phyloP scores from a whole-genome alignment of 1,140 invertebrate species.

The Drosophila sproati region DNA sequence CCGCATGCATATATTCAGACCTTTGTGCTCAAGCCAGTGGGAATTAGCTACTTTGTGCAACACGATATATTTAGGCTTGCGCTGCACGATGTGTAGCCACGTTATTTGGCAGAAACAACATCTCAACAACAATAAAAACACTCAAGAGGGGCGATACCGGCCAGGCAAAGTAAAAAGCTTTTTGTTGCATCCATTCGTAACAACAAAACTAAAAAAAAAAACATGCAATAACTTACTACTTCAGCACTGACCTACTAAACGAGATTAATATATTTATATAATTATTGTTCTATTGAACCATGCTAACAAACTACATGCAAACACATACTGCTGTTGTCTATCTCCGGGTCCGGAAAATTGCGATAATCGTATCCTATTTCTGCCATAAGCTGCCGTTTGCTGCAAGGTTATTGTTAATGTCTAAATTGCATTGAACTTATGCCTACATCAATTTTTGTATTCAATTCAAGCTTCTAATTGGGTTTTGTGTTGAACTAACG shows the following conservation, averaged over 20 bases:
- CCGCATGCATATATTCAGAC: conserved; percentile 96
- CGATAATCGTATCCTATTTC: background rate
- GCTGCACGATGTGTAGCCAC: conserved; percentile 89
- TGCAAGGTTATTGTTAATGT: conserved; percentile 23
- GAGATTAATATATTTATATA: conserved; percentile 24
- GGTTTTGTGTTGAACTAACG: conserved; percentile 27
- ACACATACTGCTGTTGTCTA: conserved; percentile 1
- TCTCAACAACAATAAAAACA: conserved; percentile 1
- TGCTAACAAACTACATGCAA: conserved; percentile 23
- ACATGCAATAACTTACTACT: background rate
- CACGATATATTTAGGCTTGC: conserved; percentile 96
- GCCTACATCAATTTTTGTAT: background rate
- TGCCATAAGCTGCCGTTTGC: conserved; percentile 7
- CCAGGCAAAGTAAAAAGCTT: conserved; percentile 40
- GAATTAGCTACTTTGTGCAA: conserved; percentile 94
- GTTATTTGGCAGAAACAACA: conserved; percentile 10
- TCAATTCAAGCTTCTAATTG: background rate
- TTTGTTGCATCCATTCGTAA: conserved; percentile 13
- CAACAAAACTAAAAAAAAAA: conserved; percentile 1
- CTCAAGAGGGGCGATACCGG: conserved; percentile 8
- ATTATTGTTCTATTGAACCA: conserved; percentile 32
- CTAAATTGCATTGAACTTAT: conserved; percentile 28
- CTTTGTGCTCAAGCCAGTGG: conserved; percentile 95
- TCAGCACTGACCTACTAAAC: conserved; percentile 27
- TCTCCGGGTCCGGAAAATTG: background rate